A percentile compares a stretch with the other conserved stretches of the same genome.
These are phyloP conservation scores for Phodopus roborovskii DNA, from an alignment of 2,113 vertebrate species.

Conservation along the genomic window DNA sequence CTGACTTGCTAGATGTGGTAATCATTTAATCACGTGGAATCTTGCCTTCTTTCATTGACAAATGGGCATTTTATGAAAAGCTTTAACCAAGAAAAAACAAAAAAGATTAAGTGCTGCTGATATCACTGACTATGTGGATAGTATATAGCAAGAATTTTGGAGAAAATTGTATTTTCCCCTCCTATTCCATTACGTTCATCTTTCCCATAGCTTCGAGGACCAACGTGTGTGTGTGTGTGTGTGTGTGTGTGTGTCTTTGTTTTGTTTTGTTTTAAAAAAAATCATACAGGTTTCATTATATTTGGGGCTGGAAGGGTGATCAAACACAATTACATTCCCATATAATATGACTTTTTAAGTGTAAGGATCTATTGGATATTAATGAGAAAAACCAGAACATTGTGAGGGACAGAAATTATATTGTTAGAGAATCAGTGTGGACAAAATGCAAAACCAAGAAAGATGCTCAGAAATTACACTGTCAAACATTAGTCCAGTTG, in stretches of 20 bases:
- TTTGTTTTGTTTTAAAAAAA: no score
- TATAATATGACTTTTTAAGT: not conserved
- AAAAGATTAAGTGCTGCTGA: not conserved
- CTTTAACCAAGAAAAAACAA: not conserved
- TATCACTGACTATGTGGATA: not conserved
- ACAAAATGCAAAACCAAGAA: conserved; percentile 27
- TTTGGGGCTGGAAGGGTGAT: not conserved
- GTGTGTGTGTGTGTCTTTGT: no score
- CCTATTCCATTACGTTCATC: not conserved
- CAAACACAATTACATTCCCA: not conserved
- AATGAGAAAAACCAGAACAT: not conserved
- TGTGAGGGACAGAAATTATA: not conserved
- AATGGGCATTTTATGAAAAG: not conserved
- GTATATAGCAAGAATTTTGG: not conserved
- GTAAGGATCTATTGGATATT: not conserved
- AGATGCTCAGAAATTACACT: not conserved
- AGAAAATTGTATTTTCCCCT: not conserved
- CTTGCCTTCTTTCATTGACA: not conserved
- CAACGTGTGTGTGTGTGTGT: not conserved
- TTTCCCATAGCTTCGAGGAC: not conserved
- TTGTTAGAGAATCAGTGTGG: not conserved
- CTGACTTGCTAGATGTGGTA: no score
- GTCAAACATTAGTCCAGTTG: not conserved
- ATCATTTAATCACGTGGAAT: not conserved
- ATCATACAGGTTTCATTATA: not conserved